Conservation (phyloP, 2,888 invertebrate genomes). For the Maniola hyperantus region DNA sequence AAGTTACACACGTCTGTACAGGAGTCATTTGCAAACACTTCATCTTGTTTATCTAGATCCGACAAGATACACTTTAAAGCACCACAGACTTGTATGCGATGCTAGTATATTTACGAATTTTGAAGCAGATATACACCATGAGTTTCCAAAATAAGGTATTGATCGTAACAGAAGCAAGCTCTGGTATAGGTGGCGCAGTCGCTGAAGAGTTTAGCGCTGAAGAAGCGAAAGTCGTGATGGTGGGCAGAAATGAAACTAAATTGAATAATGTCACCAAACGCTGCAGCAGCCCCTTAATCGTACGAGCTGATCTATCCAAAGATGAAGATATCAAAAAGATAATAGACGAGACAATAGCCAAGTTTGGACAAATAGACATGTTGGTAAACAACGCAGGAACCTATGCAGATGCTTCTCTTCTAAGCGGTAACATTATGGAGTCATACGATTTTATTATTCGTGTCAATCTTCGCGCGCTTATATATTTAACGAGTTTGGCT, state of each 20-base stretch:
- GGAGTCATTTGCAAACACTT: too few species aligned
- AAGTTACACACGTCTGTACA: too few species aligned
- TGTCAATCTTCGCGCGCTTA: constrained; percentile 2
- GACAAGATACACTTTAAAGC: background rate
- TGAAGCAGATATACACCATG: background rate
- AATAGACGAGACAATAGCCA: constrained; percentile 44
- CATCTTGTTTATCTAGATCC: background rate
- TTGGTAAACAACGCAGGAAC: constrained; percentile 53
- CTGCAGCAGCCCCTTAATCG: constrained; percentile 19
- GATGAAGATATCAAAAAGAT: constrained; percentile 34
- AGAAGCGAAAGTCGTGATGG: constrained; percentile 51
- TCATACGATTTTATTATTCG: background rate
- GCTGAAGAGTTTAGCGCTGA: constrained; percentile 53
- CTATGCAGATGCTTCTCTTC: background rate
- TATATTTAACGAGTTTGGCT: constrained; percentile 9
- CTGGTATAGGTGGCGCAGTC: constrained; percentile 58
- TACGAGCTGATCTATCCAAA: constrained; percentile 30
- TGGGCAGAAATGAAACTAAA: constrained; percentile 45
- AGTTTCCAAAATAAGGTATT: constrained; percentile 24
- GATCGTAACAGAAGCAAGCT: constrained; percentile 56
- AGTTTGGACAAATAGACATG: constrained; percentile 48
- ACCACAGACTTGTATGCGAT: background rate
- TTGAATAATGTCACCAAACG: constrained; percentile 26
- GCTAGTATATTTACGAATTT: background rate
- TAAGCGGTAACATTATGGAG: constrained; percentile 3